These are phyloP conservation scores for Pomatostomus ruficeps DNA, from an alignment of 2,113 vertebrate species.

Conservation along the genomic window DNA sequence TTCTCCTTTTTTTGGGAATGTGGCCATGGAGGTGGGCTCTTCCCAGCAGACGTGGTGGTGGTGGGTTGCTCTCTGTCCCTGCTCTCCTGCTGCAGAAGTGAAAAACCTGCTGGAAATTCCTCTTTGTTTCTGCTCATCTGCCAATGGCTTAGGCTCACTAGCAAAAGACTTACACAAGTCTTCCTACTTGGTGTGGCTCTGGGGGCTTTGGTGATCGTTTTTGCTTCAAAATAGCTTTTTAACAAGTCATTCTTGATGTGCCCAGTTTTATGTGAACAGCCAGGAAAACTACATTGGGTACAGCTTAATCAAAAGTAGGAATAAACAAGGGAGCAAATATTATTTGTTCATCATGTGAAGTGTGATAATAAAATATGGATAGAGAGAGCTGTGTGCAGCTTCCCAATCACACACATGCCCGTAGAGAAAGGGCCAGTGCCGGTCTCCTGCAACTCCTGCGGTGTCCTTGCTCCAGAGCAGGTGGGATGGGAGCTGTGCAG, in stretches of 20 bases:
- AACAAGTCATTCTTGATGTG: background rate
- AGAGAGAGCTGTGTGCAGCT: background rate
- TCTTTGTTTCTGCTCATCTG: background rate
- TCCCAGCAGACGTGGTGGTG: rapidly evolving
- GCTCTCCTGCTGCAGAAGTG: background rate
- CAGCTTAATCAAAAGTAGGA: background rate
- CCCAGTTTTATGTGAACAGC: background rate
- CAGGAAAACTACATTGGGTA: background rate
- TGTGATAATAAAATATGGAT: rapidly evolving
- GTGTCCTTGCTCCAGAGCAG: background rate
- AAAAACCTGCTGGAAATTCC: background rate
- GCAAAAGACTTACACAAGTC: background rate
- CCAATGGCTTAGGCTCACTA: background rate
- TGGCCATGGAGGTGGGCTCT: background rate
- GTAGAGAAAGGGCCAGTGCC: background rate
- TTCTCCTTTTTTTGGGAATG: rapidly evolving
- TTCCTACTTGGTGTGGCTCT: background rate
- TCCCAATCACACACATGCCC: background rate
- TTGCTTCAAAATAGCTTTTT: background rate
- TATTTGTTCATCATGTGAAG: background rate
- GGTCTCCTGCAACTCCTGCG: no score
- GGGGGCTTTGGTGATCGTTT: background rate
- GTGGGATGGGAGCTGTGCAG: background rate
- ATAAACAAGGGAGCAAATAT: background rate
- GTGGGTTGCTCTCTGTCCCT: background rate